Conservation (phyloP, 2,888 invertebrate species). For the Phengaris alcon region DNA sequence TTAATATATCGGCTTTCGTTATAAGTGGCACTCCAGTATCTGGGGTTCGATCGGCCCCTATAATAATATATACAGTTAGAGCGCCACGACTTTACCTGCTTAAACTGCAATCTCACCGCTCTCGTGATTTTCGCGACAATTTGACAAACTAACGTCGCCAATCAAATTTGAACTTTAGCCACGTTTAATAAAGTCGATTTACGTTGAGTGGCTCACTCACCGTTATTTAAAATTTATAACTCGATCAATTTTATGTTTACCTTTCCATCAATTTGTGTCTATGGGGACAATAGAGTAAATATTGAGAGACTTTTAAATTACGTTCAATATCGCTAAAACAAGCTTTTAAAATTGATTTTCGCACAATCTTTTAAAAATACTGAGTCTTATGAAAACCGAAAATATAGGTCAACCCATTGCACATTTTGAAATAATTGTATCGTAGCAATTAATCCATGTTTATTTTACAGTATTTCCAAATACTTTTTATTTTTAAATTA, state of each 20-base stretch:
- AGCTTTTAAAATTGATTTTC: background rate
- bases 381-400: background rate
- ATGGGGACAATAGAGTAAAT: slow-evolving; percentile 13
- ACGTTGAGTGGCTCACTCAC: background rate
- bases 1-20: slow-evolving; percentile 31
- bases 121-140: slow-evolving; percentile 53
- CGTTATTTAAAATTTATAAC: slow-evolving; percentile 24
- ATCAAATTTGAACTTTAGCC: slow-evolving; percentile 31
- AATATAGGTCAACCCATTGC: background rate
- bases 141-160: slow-evolving; percentile 39
- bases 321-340: slow-evolving; percentile 2
- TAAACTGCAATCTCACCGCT: slow-evolving; percentile 53
- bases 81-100: slow-evolving; percentile 54
- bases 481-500: too few species aligned
- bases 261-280: slow-evolving; percentile 22
- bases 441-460: too few species aligned
- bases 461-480: too few species aligned
- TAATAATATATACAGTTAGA: slow-evolving; percentile 58
- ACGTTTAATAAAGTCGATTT: background rate
- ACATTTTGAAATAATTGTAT: background rate
- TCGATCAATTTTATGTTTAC: slow-evolving; percentile 27
- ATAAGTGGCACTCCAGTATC: slow-evolving; percentile 41
- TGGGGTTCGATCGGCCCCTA: slow-evolving; percentile 41
- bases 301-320: slow-evolving; percentile 19
- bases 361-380: background rate